Percentiles rank a stretch among this genome's conserved stretches.
phyloP scores from a whole-genome alignment of 2,113 vertebrate species.

The Anser brachyrhynchus region DNA sequence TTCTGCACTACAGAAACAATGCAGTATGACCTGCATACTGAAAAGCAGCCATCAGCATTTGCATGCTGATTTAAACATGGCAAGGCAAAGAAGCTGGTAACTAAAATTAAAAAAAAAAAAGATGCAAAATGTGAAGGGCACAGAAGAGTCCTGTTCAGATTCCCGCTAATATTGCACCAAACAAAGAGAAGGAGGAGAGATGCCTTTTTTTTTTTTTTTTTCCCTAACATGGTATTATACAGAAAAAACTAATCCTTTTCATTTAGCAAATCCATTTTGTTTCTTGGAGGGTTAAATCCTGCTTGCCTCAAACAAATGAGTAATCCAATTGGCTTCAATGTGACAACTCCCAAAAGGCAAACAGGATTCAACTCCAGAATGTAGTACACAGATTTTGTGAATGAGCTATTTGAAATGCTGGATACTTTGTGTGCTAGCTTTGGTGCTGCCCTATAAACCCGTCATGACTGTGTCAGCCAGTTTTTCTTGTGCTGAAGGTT shows the following conservation, averaged over 20 bases:
- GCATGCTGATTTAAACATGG: neutral
- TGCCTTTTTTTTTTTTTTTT: neutral
- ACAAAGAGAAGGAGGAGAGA: neutral
- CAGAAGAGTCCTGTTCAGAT: neutral
- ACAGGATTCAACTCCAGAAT: constrained; percentile 46
- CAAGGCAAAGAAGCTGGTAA: neutral
- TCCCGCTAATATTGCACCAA: neutral
- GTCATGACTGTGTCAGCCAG: neutral
- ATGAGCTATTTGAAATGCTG: constrained; percentile 25
- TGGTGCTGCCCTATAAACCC: neutral
- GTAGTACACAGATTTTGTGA: constrained; percentile 45
- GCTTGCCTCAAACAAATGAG: constrained; percentile 44
- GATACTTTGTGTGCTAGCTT: neutral
- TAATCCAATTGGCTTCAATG: constrained; percentile 64
- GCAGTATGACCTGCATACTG: neutral
- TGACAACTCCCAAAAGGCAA: constrained; percentile 66
- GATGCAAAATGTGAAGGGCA: neutral
- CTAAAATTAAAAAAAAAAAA: neutral
- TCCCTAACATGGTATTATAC: neutral
- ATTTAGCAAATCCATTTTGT: constrained; percentile 56
- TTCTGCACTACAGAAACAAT: neutral
- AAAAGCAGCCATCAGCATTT: neutral
- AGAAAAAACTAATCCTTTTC: constrained; percentile 20
- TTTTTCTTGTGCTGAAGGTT: neutral
- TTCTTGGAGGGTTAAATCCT: constrained; percentile 57